phyloP scores from a whole-genome alignment of 2,113 vertebrate genomes.

The Micronisus gabar region DNA sequence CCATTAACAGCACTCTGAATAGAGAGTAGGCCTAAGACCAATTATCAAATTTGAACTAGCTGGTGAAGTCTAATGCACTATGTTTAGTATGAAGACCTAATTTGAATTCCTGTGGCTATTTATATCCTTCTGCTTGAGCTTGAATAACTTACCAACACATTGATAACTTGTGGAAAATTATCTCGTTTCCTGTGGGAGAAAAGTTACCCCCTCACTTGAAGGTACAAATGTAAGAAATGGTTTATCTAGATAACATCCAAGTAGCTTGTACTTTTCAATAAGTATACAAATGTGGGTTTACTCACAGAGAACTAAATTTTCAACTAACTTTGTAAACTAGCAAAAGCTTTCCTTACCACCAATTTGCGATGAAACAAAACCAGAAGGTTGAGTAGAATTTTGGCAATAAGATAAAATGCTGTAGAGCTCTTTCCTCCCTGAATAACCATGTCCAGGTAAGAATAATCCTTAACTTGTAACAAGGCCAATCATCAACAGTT shows the following conservation, averaged over 20 bases:
- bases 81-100: neutral
- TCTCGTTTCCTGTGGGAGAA: neutral
- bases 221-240: neutral
- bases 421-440: neutral
- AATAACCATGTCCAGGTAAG: neutral
- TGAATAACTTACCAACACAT: neutral
- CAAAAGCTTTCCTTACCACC: neutral
- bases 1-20: neutral
- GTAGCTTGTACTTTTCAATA: neutral
- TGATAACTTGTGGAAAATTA: neutral
- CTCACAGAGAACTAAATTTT: neutral
- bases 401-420: neutral
- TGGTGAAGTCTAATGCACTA: neutral
- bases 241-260: neutral
- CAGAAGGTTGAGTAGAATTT: neutral
- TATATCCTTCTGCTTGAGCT: neutral
- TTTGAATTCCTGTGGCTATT: neutral
- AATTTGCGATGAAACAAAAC: neutral
- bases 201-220: neutral
- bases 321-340: neutral
- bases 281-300: neutral
- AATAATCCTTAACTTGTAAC: neutral
- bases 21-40: neutral
- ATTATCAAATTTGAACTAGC: neutral
- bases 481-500: neutral